These are phyloP conservation scores for Platycheirus rosarum DNA, from an alignment of 2,888 invertebrate genomes.

Conservation along the genomic window DNA sequence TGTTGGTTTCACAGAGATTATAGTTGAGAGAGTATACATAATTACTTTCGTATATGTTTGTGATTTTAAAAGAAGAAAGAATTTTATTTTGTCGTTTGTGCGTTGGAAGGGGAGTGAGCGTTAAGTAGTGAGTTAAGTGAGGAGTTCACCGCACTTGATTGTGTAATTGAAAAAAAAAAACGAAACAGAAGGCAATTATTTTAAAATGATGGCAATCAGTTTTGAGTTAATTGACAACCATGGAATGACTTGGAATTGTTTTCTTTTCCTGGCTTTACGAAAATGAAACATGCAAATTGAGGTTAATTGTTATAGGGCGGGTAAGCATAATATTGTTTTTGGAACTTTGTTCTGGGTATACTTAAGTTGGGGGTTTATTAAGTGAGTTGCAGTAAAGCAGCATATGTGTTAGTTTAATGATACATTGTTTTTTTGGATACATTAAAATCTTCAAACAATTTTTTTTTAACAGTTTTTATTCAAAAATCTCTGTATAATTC, in stretches of 20 bases:
- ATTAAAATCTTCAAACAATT: too few relatives aligned
- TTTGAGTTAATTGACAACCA: constrained; percentile 26
- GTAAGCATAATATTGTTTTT: too few relatives aligned
- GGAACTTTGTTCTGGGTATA: too few relatives aligned
- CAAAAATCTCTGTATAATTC: too few relatives aligned
- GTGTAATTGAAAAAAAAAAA: constrained; percentile 37
- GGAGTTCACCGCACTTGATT: constrained; percentile 42
- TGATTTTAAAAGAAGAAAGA: not conserved
- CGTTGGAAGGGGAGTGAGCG: constrained; percentile 8
- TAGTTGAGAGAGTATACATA: constrained; percentile 2
- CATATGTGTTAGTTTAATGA: too few relatives aligned
- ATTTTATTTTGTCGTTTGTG: not conserved
- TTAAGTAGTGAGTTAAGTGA: constrained; percentile 12
- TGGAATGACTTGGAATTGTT: not conserved
- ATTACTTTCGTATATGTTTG: constrained; percentile 28
- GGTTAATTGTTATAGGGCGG: too few relatives aligned
- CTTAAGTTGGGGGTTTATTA: too few relatives aligned
- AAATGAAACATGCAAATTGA: constrained; percentile 5
- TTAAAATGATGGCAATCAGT: constrained; percentile 21
- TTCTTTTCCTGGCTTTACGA: not conserved
- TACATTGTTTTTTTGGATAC: too few relatives aligned
- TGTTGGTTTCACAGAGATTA: constrained; percentile 13
- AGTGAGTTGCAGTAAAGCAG: too few relatives aligned
- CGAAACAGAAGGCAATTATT: constrained; percentile 46
- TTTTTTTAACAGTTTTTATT: too few relatives aligned